Percentiles rank a stretch among this genome's conserved stretches.
Conservation (phyloP, 2,888 invertebrate species). For the Dione vanillae region DNA sequence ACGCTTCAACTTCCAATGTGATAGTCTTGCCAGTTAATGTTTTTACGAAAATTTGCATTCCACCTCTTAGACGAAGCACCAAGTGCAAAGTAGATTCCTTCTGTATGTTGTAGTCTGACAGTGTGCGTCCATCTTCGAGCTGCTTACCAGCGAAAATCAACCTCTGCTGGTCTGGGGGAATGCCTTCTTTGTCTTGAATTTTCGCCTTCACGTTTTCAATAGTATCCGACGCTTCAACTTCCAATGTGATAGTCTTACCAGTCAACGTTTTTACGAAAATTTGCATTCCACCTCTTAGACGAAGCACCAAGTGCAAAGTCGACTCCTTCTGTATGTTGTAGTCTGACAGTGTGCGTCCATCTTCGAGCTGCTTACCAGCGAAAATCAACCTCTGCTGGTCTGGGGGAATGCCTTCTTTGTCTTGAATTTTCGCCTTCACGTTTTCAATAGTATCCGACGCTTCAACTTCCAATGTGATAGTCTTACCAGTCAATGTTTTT, state of each 20-base stretch:
- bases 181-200: slow-evolving; percentile 49
- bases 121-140: slow-evolving; percentile 58
- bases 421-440: slow-evolving; percentile 53
- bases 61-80: slow-evolving; percentile 56
- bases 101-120: slow-evolving; percentile 59
- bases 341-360: slow-evolving; percentile 56
- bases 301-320: slow-evolving; percentile 31
- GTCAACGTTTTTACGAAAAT: slow-evolving; percentile 58
- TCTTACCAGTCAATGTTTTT: slow-evolving; percentile 77
- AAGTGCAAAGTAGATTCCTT: slow-evolving; percentile 60
- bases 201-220: slow-evolving; percentile 49
- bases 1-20: slow-evolving; percentile 78
- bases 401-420: slow-evolving; percentile 78
- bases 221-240: slow-evolving; percentile 56
- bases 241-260: slow-evolving; percentile 57
- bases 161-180: slow-evolving; percentile 55
- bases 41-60: slow-evolving; percentile 46
- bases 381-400: slow-evolving; percentile 70
- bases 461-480: slow-evolving; percentile 84
- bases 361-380: slow-evolving; percentile 86
- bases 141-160: slow-evolving; percentile 56
- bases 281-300: slow-evolving; percentile 54
- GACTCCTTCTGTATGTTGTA: slow-evolving; percentile 41
- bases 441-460: slow-evolving; percentile 63
- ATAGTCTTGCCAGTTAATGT: slow-evolving; percentile 38